phyloP scores from a whole-genome alignment of 1,140 invertebrate genomes.

The Scylla paramamosain region DNA sequence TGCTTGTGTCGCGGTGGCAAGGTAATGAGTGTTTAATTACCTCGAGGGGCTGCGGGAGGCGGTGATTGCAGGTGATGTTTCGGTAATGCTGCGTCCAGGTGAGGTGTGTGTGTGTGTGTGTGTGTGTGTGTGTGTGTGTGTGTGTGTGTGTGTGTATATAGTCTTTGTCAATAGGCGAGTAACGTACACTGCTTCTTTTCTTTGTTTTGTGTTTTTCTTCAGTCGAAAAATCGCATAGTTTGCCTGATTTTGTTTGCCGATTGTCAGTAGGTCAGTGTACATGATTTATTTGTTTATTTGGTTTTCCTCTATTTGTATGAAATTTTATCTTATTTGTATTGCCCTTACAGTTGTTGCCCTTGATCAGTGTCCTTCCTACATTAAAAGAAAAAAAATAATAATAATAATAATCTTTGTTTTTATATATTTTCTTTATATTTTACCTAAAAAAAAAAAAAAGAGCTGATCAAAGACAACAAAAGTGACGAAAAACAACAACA shows the following conservation, averaged over 20 bases:
- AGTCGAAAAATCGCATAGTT: background rate
- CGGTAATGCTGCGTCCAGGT: background rate
- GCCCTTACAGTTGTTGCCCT: too few relatives aligned
- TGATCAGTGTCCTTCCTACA: too few relatives aligned
- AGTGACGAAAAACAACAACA: too few relatives aligned
- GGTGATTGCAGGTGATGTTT: background rate
- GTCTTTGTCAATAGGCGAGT: background rate
- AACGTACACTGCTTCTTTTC: too few relatives aligned
- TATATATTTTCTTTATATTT: too few relatives aligned
- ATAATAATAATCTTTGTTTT: too few relatives aligned
- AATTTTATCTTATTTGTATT: background rate
- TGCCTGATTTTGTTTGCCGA: background rate
- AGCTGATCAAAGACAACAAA: too few relatives aligned
- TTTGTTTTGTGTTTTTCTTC: background rate
- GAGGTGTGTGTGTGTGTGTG: background rate
- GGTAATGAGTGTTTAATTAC: background rate
- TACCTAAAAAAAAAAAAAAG: too few relatives aligned
- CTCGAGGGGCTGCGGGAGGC: background rate
- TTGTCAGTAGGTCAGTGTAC: background rate
- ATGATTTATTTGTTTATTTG: background rate
- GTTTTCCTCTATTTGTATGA: background rate
- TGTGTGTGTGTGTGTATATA: background rate
- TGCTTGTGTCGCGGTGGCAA: background rate
- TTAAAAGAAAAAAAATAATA: too few relatives aligned
- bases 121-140: conserved; percentile 40